Evolutionary conservation across 37 sponge, comb jelly and placozoan genomes (phyloP), one percentile per base, ranked within the genome.

Genomic region (Petrosia ficiformis): DNA sequence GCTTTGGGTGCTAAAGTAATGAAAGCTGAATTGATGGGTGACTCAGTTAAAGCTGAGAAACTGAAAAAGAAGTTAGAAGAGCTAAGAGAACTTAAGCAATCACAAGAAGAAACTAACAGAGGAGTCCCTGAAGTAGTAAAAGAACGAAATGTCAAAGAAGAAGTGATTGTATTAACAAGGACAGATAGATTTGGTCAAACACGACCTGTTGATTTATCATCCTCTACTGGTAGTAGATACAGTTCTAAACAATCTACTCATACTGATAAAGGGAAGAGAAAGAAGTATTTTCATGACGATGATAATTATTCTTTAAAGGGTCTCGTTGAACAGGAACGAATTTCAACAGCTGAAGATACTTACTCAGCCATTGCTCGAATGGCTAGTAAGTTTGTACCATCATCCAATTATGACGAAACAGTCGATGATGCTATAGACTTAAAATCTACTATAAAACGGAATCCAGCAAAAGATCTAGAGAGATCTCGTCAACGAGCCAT

Each of bases 1-100:
- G 28, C 87, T n/a, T 28, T 90, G 6, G 78, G 86, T 30, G 94
- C 97, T 24, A 90, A 87, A 57, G 59, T 93, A 29, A 65, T 92
- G 44, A 93, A 82, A 79, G 97, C 97, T 26, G 97, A 97, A 75
- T 35, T 97, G 28, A 52, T 84, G 52, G 97, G 97, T 33, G 59
- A 97, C 35, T 29, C 66, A 16, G 80, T 31, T 24, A 86, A 84
- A 44, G 75, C 76, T 4, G 61, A 67, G 4, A 40, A 21, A 0
- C 79, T 90, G 58, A 82, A 84, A 60, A 63, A 37, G 25, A 72
- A 91, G 26, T 57, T 88, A 1, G 68, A 60, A 11, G 67, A 40
- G 42, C 60, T 94, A 54, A 68, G 70, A 1, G 75, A 71, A 25
- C 54, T 57, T 68, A 14, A 68, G 24, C 4, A 6, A 32, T 5